Percentiles rank a stretch among this genome's conserved stretches.
phyloP scores from a whole-genome alignment of 2,797 vertebrate species.

The Melanotaenia trifasciata region DNA sequence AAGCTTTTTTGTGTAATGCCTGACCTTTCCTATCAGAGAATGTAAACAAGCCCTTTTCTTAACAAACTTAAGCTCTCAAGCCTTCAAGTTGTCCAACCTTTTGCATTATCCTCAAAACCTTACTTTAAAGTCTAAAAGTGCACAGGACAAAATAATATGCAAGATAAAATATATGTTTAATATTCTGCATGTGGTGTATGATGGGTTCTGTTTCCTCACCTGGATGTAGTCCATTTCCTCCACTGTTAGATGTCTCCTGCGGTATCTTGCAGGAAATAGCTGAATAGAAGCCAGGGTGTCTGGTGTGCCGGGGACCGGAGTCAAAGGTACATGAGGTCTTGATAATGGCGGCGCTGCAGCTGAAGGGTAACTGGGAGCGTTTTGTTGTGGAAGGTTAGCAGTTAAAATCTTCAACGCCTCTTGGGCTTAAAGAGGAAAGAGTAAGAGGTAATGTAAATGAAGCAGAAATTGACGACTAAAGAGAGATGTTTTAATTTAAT shows the following conservation, averaged over 20 bases:
- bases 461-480: background rate
- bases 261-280: conserved; percentile 80
- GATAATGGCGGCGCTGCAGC: conserved; percentile 37
- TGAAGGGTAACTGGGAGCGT: conserved; percentile 34
- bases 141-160: background rate
- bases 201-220: conserved; percentile 57
- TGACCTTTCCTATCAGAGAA: background rate
- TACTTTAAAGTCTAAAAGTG: background rate
- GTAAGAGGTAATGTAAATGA: background rate
- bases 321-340: conserved; percentile 58
- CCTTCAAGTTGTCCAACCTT: background rate
- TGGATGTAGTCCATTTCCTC: conserved; percentile 86
- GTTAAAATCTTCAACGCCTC: conserved; percentile 73
- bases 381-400: conserved; percentile 57
- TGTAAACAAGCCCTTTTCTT: background rate
- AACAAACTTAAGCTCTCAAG: background rate
- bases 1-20: background rate
- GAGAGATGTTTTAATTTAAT: background rate
- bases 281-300: conserved; percentile 78
- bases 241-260: conserved; percentile 72
- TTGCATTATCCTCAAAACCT: background rate
- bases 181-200: background rate
- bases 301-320: conserved; percentile 68
- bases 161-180: background rate
- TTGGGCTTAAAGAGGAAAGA: conserved; percentile 59